Conservation (phyloP, 2,797 vertebrate species). For the Taeniopygia guttata region DNA sequence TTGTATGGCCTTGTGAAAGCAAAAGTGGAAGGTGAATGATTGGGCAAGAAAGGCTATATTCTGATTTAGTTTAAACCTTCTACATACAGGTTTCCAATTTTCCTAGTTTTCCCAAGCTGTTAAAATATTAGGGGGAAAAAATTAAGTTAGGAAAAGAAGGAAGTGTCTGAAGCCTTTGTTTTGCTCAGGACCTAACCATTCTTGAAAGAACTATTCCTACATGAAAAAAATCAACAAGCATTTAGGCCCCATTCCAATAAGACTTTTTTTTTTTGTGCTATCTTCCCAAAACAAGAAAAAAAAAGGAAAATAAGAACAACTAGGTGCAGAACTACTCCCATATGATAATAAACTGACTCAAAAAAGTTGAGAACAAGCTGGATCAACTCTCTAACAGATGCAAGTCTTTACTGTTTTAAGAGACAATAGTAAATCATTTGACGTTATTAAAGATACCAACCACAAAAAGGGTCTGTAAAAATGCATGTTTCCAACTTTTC, state of each 20-base stretch:
- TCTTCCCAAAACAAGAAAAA: neutral
- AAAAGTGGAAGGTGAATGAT: neutral
- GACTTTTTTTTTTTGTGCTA: neutral
- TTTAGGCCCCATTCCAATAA: neutral
- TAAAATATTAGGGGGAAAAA: neutral
- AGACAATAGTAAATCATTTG: slow-evolving; percentile 33
- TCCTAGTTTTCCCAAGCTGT: neutral
- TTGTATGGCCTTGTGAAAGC: neutral
- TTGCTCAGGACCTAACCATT: neutral
- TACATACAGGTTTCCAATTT: neutral
- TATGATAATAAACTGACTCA: slow-evolving; percentile 7
- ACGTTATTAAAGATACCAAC: slow-evolving; percentile 47
- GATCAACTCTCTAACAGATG: neutral
- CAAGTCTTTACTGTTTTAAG: slow-evolving; percentile 14
- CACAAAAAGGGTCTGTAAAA: slow-evolving; percentile 43
- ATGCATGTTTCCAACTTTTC: slow-evolving; percentile 20
- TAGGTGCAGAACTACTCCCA: neutral
- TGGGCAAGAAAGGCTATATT: neutral
- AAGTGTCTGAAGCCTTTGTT: neutral
- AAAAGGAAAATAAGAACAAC: neutral
- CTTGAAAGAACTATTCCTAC: neutral
- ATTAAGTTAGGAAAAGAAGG: neutral
- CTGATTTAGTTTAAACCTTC: neutral
- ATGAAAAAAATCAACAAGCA: neutral
- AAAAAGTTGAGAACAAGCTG: slow-evolving; percentile 14